Conservation (phyloP, 2,797 vertebrate genomes). For the Peromyscus aztecus region DNA sequence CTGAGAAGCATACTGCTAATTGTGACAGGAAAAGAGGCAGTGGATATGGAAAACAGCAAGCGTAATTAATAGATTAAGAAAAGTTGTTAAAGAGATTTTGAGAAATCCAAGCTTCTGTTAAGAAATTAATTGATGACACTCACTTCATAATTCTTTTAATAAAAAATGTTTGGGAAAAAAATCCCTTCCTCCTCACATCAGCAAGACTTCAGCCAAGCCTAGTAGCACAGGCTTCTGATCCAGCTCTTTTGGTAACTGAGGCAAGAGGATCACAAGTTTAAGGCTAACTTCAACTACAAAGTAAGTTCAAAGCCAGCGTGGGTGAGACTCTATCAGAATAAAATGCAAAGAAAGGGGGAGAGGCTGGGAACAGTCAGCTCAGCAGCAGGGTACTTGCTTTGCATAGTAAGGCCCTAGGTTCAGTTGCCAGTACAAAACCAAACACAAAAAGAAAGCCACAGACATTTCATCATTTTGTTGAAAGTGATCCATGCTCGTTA, state of each 20-base stretch:
- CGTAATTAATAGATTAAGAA: constrained; percentile 63
- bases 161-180: constrained; percentile 51
- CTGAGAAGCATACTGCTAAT: constrained; percentile 21
- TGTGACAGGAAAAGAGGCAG: constrained; percentile 60
- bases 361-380: too few species aligned
- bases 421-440: not conserved
- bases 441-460: not conserved
- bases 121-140: constrained; percentile 70
- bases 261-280: not conserved
- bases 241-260: not conserved
- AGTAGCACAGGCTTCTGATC: not conserved
- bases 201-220: not conserved
- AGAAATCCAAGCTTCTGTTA: constrained; percentile 60
- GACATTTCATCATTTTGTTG: constrained; percentile 34
- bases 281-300: not conserved
- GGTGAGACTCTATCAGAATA: not conserved
- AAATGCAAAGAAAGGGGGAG: not conserved
- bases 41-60: constrained; percentile 59
- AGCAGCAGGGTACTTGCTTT: not conserved
- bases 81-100: constrained; percentile 61
- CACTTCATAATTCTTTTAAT: constrained; percentile 18
- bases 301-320: not conserved
- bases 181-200: not conserved
- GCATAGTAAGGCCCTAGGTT: not conserved
- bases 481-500: not conserved